Percentiles rank a stretch among this genome's conserved stretches.
Conservation (phyloP, 2,113 vertebrate genomes). For the Scophthalmus maximus region DNA sequence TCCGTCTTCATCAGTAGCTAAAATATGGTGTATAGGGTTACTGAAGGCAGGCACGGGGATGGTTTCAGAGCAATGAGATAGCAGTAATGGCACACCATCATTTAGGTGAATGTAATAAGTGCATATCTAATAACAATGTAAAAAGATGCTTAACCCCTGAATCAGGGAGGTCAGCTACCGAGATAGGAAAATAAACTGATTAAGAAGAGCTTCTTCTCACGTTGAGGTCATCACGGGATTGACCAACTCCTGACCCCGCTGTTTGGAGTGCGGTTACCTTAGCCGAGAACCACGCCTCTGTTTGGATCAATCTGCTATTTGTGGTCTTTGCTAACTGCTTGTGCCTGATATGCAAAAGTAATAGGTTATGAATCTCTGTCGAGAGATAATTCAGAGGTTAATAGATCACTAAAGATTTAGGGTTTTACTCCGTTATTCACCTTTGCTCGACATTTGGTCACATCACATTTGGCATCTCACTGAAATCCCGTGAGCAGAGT, state of each 20-base stretch:
- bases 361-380: conserved; percentile 54
- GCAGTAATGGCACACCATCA: conserved; percentile 75
- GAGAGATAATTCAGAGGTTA: conserved; percentile 60
- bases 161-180: conserved; percentile 59
- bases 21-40: conserved; percentile 68
- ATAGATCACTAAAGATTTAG: conserved; percentile 51
- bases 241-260: conserved; percentile 71
- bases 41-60: conserved; percentile 55
- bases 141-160: conserved; percentile 74
- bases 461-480: conserved; percentile 15
- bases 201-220: conserved; percentile 67
- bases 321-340: conserved; percentile 52
- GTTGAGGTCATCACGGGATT: conserved; percentile 67
- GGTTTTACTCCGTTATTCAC: conserved; percentile 19
- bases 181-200: conserved; percentile 71
- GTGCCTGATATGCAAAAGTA: conserved; percentile 49
- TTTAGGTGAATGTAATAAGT: conserved; percentile 80
- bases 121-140: conserved; percentile 78
- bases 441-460: conserved; percentile 41
- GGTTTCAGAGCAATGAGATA: conserved; percentile 63
- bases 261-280: conserved; percentile 46
- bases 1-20: conserved; percentile 70
- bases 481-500: neutral
- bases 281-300: conserved; percentile 35
- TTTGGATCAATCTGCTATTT: conserved; percentile 62